Evolutionary conservation across 2,797 vertebrate genomes (phyloP).

Genomic region (Cyclopterus lumpus): DNA sequence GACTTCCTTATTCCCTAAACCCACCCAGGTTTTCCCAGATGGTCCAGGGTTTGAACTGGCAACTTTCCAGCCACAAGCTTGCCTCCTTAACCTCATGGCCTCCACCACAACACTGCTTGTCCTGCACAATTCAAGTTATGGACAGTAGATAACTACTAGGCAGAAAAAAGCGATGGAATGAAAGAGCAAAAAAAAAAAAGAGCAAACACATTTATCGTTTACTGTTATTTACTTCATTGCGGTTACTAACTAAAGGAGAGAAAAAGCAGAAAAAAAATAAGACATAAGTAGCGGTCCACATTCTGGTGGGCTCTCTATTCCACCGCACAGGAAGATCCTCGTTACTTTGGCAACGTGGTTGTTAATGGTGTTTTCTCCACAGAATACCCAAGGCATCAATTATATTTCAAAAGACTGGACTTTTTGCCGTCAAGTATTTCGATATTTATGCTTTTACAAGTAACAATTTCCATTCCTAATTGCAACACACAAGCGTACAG

Average conservation of each 20-base stretch:
- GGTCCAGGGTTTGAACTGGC: conserved; percentile 64
- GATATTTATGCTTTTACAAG: conserved; percentile 52
- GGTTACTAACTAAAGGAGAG: conserved; percentile 19
- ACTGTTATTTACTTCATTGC: conserved; percentile 25
- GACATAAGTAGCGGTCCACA: conserved; percentile 20
- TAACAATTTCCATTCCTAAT: conserved; percentile 53
- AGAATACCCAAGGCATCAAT: conserved; percentile 32
- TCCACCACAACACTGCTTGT: conserved; percentile 43
- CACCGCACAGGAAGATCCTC: conserved; percentile 30
- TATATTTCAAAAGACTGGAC: conserved; percentile 30
- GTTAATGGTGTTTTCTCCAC: conserved; percentile 44
- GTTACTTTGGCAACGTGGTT: conserved; percentile 34
- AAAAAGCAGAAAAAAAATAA: background rate
- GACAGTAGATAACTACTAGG: background rate
- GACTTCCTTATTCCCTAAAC: conserved; percentile 54
- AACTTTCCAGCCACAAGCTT: conserved; percentile 55
- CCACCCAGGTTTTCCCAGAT: conserved; percentile 64
- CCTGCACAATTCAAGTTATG: conserved; percentile 24
- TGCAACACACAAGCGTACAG: conserved; percentile 33
- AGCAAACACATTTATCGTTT: conserved; percentile 11
- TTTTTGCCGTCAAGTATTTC: conserved; percentile 12
- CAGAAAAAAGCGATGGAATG: background rate
- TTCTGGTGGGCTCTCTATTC: conserved; percentile 14
- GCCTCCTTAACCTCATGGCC: conserved; percentile 60
- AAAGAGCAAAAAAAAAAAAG: background rate